Percentiles rank a stretch among this genome's conserved stretches.
Evolutionary conservation across 2,113 vertebrate genomes (phyloP).

Genomic region (Amphilophus citrinellus): DNA sequence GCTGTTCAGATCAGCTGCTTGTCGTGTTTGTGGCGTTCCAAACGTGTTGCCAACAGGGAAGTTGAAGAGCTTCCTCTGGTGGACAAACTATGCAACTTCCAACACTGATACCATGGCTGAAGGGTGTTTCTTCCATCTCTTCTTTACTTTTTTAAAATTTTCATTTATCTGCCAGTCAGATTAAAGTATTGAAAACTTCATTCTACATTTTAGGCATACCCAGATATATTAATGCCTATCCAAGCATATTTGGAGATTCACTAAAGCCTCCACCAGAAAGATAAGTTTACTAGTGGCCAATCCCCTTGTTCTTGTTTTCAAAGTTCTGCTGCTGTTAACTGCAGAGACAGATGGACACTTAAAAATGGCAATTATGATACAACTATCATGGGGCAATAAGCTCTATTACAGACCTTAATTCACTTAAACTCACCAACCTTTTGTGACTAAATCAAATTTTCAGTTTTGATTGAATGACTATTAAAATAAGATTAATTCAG

Average conservation of each 20-base stretch:
- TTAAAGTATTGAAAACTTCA: not conserved
- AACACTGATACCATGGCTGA: not conserved
- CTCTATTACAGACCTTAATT: not conserved
- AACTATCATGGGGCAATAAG: not conserved
- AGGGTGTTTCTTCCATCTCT: not conserved
- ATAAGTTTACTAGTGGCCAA: too few species aligned
- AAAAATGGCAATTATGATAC: not conserved
- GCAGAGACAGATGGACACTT: slow-evolving; percentile 9
- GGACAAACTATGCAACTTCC: not conserved
- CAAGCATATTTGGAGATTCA: not conserved
- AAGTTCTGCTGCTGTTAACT: too few species aligned
- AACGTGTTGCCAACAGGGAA: not conserved
- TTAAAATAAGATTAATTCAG: too few species aligned
- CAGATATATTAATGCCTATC: not conserved
- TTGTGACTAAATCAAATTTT: not conserved
- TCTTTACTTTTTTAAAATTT: not conserved
- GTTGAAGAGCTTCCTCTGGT: not conserved
- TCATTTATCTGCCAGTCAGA: not conserved
- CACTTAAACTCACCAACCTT: not conserved
- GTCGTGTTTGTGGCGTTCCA: not conserved
- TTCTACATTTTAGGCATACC: not conserved
- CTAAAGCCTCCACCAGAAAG: not conserved
- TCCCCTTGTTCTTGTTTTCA: too few species aligned
- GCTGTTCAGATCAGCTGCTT: fast-evolving
- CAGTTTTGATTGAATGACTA: too few species aligned